These are phyloP conservation scores for Erpornis zantholeuca DNA, from an alignment of 2,113 vertebrate species.

Conservation along the genomic window DNA sequence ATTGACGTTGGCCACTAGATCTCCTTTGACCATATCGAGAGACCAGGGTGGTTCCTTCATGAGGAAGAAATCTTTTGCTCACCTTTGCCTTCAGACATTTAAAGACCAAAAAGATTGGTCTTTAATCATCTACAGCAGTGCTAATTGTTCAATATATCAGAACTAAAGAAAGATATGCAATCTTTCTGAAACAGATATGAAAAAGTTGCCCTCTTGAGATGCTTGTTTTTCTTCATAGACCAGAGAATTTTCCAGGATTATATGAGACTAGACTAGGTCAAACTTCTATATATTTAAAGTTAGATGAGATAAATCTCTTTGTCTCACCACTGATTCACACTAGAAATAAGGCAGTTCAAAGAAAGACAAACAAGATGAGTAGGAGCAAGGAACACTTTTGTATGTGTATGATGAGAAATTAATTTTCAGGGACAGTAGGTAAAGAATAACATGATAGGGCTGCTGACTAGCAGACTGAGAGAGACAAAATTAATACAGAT, in stretches of 20 bases:
- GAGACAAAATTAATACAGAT: neutral
- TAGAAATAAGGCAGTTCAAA: conserved; percentile 23
- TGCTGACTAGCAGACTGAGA: neutral
- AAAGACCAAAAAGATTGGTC: neutral
- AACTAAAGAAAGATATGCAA: neutral
- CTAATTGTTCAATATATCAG: neutral
- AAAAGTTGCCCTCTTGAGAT: neutral
- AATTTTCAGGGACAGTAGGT: neutral
- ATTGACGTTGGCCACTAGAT: neutral
- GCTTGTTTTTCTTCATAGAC: neutral
- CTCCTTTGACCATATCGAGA: neutral
- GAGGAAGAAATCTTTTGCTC: neutral
- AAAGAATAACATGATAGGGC: neutral
- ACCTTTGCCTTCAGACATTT: neutral
- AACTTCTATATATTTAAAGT: neutral
- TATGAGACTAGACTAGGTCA: neutral
- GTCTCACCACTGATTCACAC: neutral
- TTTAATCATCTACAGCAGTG: neutral
- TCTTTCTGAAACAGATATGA: neutral
- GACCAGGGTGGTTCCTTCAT: neutral
- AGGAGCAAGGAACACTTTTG: neutral
- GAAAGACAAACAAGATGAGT: conserved; percentile 1
- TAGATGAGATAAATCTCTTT: neutral
- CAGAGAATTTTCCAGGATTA: neutral
- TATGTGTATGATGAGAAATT: neutral